Percentiles rank a stretch among this genome's conserved stretches.
Evolutionary conservation across 2,888 invertebrate genomes (phyloP).

Genomic region (Strigamia maritima): DNA sequence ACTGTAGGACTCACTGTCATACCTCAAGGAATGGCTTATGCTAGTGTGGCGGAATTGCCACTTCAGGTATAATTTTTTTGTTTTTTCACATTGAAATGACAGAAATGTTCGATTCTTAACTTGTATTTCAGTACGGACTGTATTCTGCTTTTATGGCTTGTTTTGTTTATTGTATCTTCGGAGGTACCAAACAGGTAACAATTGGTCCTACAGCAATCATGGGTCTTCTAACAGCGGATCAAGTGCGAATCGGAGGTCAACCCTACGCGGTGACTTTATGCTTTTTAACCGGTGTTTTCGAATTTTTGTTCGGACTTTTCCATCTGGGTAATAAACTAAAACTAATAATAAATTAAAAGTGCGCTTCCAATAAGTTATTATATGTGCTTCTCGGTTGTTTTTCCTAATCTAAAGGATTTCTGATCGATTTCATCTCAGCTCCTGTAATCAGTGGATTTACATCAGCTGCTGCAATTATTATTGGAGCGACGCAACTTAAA

Average conservation of each 20-base stretch:
- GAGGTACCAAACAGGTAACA: slow-evolving; percentile 88
- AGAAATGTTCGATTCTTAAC: not conserved
- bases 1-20: slow-evolving; percentile 58
- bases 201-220: slow-evolving; percentile 90
- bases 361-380: no score
- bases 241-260: slow-evolving; percentile 44
- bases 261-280: slow-evolving; percentile 72
- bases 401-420: slow-evolving; percentile 62
- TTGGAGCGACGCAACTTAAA: slow-evolving; percentile 71
- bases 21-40: slow-evolving; percentile 80
- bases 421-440: slow-evolving; percentile 79
- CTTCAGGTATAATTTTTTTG: slow-evolving; percentile 65
- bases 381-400: no score
- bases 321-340: slow-evolving; percentile 80
- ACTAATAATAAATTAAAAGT: no score
- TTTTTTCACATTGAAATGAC: not conserved
- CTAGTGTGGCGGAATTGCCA: slow-evolving; percentile 79
- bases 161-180: slow-evolving; percentile 83
- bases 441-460: slow-evolving; percentile 83
- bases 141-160: slow-evolving; percentile 89
- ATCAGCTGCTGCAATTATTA: slow-evolving; percentile 78
- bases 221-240: slow-evolving; percentile 69
- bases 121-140: slow-evolving; percentile 72
- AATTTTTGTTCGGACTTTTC: slow-evolving; percentile 74
- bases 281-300: slow-evolving; percentile 76